Evolutionary conservation across 1,140 invertebrate genomes (phyloP).

Genomic region (Nasonia giraulti): DNA sequence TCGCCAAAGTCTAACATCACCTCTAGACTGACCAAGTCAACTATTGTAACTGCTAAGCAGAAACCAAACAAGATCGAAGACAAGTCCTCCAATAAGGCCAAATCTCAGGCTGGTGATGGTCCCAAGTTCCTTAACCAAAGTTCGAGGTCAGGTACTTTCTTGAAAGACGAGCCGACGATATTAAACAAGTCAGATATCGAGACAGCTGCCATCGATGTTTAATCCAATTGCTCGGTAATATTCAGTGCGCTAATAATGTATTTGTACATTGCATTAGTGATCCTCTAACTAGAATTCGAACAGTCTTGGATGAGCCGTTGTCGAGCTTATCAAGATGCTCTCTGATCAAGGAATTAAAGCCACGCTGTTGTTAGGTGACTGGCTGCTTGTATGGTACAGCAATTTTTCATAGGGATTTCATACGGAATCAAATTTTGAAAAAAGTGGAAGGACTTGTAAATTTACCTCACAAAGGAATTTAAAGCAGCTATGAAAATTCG

Average conservation of each 20-base stretch:
- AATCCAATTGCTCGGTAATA: constrained; percentile 12
- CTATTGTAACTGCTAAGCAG: constrained; percentile 48
- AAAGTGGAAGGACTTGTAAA: constrained; percentile 23
- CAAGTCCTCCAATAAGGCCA: constrained; percentile 59
- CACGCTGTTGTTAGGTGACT: background rate
- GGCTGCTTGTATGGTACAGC: background rate
- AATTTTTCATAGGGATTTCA: constrained; percentile 48
- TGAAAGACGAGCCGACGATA: constrained; percentile 81
- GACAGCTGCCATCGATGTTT: constrained; percentile 66
- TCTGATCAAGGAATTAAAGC: constrained; percentile 7
- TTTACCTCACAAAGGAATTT: constrained; percentile 40
- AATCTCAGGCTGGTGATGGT: constrained; percentile 57
- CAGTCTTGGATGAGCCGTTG: background rate
- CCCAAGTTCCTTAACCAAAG: constrained; percentile 67
- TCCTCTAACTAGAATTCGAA: constrained; percentile 17
- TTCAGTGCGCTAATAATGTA: constrained; percentile 22
- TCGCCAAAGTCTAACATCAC: constrained; percentile 66
- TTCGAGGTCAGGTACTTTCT: constrained; percentile 81
- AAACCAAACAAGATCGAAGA: constrained; percentile 58
- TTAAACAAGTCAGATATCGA: constrained; percentile 73
- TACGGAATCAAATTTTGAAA: constrained; percentile 24
- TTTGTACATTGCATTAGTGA: constrained; percentile 51
- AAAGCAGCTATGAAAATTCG: constrained; percentile 28
- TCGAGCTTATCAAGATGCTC: background rate
- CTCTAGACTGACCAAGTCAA: constrained; percentile 56